Evolutionary conservation across 2,113 vertebrate genomes (phyloP).

Genomic region (Athene noctua): DNA sequence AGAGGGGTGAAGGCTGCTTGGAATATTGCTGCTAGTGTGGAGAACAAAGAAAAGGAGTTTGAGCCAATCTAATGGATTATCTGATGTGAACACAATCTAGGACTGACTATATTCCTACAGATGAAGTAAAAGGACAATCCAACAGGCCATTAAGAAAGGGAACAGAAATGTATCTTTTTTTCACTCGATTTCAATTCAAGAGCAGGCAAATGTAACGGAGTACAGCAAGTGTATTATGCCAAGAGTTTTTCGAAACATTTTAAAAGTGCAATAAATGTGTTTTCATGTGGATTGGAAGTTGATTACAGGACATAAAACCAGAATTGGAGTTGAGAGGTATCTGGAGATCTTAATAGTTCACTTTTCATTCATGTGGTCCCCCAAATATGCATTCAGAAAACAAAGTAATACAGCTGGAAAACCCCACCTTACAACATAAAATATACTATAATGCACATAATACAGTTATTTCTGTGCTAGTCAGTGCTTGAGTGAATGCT

Average conservation of each 20-base stretch:
- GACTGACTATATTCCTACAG: neutral
- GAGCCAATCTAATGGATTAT: neutral
- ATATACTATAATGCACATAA: neutral
- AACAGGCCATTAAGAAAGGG: neutral
- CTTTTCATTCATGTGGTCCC: neutral
- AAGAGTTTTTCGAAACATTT: neutral
- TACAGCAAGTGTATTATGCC: neutral
- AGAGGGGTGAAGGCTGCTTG: neutral
- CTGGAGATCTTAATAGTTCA: neutral
- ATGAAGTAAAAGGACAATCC: neutral
- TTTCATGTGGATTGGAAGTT: neutral
- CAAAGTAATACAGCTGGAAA: neutral
- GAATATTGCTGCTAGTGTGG: neutral
- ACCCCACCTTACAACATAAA: neutral
- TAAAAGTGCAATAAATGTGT: neutral
- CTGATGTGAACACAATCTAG: neutral
- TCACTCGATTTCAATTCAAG: neutral
- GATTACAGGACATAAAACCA: neutral
- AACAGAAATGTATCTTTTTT: neutral
- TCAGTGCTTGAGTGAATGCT: neutral
- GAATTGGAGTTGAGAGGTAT: neutral
- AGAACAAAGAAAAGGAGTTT: neutral
- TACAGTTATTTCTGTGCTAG: neutral
- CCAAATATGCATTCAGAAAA: neutral
- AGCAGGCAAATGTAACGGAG: neutral